Evolutionary conservation across 2,888 invertebrate genomes (phyloP).

Genomic region (Caenorhabditis parvicauda): DNA sequence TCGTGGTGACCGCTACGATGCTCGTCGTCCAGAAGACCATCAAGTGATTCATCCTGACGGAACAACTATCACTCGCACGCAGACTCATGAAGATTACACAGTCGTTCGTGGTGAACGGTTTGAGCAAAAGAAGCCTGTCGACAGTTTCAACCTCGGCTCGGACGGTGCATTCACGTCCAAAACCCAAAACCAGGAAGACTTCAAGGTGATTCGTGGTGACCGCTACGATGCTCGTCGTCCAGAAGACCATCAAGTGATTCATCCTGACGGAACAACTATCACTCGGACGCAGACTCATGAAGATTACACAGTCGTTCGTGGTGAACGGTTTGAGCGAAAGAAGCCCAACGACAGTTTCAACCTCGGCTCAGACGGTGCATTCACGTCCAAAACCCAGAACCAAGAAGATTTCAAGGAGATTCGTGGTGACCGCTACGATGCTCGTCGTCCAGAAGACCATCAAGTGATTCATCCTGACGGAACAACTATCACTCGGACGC

Average conservation of each 20-base stretch:
- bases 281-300: conserved; percentile 1
- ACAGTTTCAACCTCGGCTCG: neutral
- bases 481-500: too few relatives aligned
- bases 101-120: conserved; percentile 1
- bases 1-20: neutral
- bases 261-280: neutral
- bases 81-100: conserved; percentile 3
- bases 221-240: neutral
- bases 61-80: neutral
- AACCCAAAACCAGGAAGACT: conserved; percentile 3
- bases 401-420: conserved; percentile 2
- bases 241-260: neutral
- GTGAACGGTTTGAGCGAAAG: neutral
- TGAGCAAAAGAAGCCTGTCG: neutral
- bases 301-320: conserved; percentile 1
- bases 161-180: conserved; percentile 1
- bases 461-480: too few relatives aligned
- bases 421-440: conserved; percentile 1
- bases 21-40: neutral
- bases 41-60: neutral
- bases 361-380: neutral
- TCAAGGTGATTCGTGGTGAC: neutral
- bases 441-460: too few relatives aligned
- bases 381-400: neutral
- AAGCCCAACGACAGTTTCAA: neutral